These are phyloP conservation scores for Amazona vittata DNA, from an alignment of 2,113 vertebrate genomes.

Conservation along the genomic window DNA sequence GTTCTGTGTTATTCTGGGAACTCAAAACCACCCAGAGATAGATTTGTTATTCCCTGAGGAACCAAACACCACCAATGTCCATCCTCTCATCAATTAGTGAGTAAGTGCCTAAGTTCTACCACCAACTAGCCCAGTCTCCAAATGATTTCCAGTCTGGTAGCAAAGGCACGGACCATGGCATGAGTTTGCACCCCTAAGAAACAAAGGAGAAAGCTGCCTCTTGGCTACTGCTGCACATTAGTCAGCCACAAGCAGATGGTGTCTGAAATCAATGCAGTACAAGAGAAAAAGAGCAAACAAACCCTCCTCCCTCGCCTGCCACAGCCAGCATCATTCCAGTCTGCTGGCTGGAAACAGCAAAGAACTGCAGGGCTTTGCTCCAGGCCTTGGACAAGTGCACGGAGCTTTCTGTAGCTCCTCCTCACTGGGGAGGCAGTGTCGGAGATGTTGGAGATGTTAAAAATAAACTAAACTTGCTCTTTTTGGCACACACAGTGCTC, in stretches of 20 bases:
- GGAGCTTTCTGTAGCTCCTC: neutral
- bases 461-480: slow-evolving; percentile 27
- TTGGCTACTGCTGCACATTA: slow-evolving; percentile 15
- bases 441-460: neutral
- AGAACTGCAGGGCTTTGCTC: slow-evolving; percentile 3
- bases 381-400: slow-evolving; percentile 1
- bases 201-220: neutral
- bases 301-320: neutral
- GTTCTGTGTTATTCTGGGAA: neutral
- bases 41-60: neutral
- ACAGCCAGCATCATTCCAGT: slow-evolving; percentile 13
- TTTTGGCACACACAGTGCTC: neutral
- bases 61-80: neutral
- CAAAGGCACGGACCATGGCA: neutral
- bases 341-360: neutral
- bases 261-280: neutral
- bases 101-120: neutral
- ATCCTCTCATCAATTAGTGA: neutral
- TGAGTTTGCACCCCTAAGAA: neutral
- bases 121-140: rapidly evolving
- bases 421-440: neutral
- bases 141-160: neutral
- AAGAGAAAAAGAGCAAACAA: slow-evolving; percentile 20
- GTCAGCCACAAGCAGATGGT: slow-evolving; percentile 31
- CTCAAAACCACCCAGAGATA: neutral